Evolutionary conservation across 1,140 invertebrate species (phyloP).

Genomic region (Drosophila albomicans): DNA sequence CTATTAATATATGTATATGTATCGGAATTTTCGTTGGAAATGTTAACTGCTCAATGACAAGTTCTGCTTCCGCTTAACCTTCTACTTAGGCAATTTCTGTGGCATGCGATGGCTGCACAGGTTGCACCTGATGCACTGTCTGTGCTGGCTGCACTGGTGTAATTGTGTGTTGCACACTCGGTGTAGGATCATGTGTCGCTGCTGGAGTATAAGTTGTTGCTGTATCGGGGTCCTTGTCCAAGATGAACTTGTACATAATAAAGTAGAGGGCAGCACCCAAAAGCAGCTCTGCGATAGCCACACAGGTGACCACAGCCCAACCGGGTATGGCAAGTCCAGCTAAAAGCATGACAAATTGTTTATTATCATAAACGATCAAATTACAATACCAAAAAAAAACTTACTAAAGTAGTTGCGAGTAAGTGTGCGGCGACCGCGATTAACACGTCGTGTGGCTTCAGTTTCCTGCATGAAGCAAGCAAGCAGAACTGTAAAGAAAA

Average conservation of each 20-base stretch:
- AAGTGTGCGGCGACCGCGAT: slow-evolving; percentile 90
- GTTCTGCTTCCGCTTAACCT: slow-evolving; percentile 29
- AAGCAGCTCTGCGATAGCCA: slow-evolving; percentile 88
- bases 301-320: slow-evolving; percentile 89
- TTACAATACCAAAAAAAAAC: slow-evolving; percentile 58
- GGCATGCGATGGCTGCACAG: slow-evolving; percentile 55
- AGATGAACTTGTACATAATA: slow-evolving; percentile 88
- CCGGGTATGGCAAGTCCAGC: slow-evolving; percentile 88
- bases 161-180: slow-evolving; percentile 9
- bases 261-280: slow-evolving; percentile 89
- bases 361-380: background rate
- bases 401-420: slow-evolving; percentile 91
- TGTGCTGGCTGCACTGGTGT: slow-evolving; percentile 7
- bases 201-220: slow-evolving; percentile 76
- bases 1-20: background rate
- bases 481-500: slow-evolving; percentile 59
- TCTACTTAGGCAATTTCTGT: slow-evolving; percentile 52
- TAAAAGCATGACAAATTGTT: slow-evolving; percentile 83
- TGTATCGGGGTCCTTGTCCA: slow-evolving; percentile 82
- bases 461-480: slow-evolving; percentile 88
- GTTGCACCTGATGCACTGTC: slow-evolving; percentile 15
- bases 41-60: slow-evolving; percentile 25
- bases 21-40: background rate
- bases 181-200: slow-evolving; percentile 46
- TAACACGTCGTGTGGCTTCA: slow-evolving; percentile 90